Conservation (phyloP, 2,888 invertebrate species). For the Sthenelais limicola region DNA sequence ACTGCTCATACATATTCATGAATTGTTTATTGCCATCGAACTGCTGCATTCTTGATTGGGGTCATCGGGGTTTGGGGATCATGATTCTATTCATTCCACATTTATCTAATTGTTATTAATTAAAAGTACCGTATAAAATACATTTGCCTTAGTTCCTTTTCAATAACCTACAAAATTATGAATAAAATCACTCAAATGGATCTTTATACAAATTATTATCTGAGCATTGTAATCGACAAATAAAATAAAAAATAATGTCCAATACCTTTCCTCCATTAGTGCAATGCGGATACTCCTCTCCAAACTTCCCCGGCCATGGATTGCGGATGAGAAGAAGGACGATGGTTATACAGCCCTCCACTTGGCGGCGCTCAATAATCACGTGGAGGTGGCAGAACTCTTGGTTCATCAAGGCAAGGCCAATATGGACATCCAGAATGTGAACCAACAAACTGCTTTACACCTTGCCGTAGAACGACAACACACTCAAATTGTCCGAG, state of each 20-base stretch:
- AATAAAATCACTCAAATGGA: too few relatives aligned
- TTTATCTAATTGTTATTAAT: too few relatives aligned
- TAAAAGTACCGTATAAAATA: too few relatives aligned
- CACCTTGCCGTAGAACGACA: slow-evolving; percentile 97
- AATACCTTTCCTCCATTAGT: slow-evolving; percentile 70
- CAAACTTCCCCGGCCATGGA: slow-evolving; percentile 95
- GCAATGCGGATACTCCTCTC: slow-evolving; percentile 96
- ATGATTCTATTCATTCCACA: too few relatives aligned
- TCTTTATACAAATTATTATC: too few relatives aligned
- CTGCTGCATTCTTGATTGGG: too few relatives aligned
- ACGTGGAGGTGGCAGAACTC: slow-evolving; percentile 93
- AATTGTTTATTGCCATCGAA: too few relatives aligned
- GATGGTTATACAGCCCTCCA: slow-evolving; percentile 94
- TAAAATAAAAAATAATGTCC: neutral
- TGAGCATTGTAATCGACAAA: too few relatives aligned
- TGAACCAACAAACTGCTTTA: slow-evolving; percentile 81
- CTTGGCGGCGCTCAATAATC: slow-evolving; percentile 95
- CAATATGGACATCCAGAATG: slow-evolving; percentile 95
- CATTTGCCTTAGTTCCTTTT: too few relatives aligned
- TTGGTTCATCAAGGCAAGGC: slow-evolving; percentile 84
- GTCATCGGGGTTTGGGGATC: too few relatives aligned
- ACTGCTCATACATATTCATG: too few relatives aligned
- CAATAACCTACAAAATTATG: too few relatives aligned
- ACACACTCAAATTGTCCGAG: slow-evolving; percentile 96
- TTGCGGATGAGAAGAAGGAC: slow-evolving; percentile 98